phyloP scores from a whole-genome alignment of 2,797 vertebrate genomes.

The Mycteria americana region DNA sequence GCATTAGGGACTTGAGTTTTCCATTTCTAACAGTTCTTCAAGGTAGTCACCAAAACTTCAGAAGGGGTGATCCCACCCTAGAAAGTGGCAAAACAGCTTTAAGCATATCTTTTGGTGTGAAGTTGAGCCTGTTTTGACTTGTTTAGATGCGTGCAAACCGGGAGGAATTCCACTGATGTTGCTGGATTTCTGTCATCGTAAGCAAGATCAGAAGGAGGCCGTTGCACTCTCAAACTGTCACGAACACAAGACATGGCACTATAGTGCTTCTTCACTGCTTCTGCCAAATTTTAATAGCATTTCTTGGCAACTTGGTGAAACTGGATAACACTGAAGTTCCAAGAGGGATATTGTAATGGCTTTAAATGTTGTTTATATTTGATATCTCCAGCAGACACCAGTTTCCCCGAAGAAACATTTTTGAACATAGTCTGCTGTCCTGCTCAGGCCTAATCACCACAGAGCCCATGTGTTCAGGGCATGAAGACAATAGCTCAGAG shows the following conservation, averaged over 20 bases:
- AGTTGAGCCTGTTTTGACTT: background rate
- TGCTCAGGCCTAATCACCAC: background rate
- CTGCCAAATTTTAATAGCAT: slow-evolving; percentile 57
- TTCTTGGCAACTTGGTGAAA: slow-evolving; percentile 58
- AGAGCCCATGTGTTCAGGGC: background rate
- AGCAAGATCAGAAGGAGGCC: background rate
- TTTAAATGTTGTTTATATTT: slow-evolving; percentile 30
- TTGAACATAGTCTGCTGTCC: background rate
- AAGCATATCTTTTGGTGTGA: background rate
- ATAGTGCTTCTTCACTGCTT: background rate
- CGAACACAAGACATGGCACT: background rate
- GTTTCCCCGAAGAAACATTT: slow-evolving; percentile 27
- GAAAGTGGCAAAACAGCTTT: background rate
- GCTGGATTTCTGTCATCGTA: background rate
- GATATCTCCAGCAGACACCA: slow-evolving; percentile 36
- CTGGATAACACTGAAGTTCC: slow-evolving; percentile 29
- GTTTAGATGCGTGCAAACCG: background rate
- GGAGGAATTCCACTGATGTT: background rate
- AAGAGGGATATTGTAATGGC: background rate
- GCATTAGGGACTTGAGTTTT: background rate
- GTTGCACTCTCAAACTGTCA: background rate
- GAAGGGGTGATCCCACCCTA: background rate
- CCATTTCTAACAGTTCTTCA: background rate
- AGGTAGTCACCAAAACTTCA: background rate
- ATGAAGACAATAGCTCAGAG: background rate